Conservation (phyloP, 1,140 invertebrate species). For the Acyrthosiphon pisum region DNA sequence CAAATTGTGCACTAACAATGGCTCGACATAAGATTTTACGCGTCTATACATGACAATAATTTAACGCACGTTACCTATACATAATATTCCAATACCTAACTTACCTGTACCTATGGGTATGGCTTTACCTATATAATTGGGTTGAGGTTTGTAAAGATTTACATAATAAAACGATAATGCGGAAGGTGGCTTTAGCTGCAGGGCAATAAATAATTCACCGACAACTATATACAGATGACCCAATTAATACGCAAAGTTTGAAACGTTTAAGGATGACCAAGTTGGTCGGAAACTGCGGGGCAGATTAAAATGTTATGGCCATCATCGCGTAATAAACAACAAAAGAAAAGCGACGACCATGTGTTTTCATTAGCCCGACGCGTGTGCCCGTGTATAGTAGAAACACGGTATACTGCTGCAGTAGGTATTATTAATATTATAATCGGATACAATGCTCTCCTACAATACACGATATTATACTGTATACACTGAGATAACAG, state of each 20-base stretch:
- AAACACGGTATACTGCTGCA: not conserved
- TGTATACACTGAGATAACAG: not conserved
- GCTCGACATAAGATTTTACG: not conserved
- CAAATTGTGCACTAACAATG: not conserved
- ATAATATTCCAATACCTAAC: not conserved
- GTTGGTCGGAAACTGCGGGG: not conserved
- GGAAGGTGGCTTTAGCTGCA: not conserved
- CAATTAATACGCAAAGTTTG: not conserved
- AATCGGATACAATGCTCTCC: not conserved
- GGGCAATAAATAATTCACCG: slow-evolving; percentile 9
- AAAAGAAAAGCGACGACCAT: not conserved
- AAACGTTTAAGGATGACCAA: not conserved
- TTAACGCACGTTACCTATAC: not conserved
- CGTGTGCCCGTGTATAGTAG: not conserved
- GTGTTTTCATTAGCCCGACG: not conserved
- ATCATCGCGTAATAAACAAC: not conserved
- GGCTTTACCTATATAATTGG: slow-evolving; percentile 7
- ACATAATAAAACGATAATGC: not conserved
- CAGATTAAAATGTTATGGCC: not conserved
- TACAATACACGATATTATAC: not conserved
- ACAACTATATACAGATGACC: not conserved
- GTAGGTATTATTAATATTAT: slow-evolving; percentile 29
- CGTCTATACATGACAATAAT: not conserved
- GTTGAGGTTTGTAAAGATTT: slow-evolving; percentile 1
- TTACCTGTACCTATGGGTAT: not conserved